These are phyloP conservation scores for Drosophila orena DNA, from an alignment of 1,140 invertebrate species.

Conservation along the genomic window DNA sequence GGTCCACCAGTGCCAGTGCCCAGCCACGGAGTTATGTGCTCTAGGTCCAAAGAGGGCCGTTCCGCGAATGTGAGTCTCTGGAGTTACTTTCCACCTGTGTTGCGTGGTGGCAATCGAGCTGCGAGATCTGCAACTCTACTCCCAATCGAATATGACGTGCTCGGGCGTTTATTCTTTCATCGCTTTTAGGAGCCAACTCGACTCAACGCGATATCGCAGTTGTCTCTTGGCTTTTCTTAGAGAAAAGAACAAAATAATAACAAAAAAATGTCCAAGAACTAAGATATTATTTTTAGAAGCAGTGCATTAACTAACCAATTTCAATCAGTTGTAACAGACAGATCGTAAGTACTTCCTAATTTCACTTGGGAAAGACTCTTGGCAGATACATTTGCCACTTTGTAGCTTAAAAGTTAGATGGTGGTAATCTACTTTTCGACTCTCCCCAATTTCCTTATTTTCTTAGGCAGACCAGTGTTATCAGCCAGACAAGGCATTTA, in stretches of 20 bases:
- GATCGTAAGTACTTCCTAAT: no score
- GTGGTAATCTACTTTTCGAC: no score
- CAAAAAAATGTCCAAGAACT: no score
- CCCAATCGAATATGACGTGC: slow-evolving; percentile 48
- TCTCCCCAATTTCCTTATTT: no score
- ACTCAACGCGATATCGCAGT: slow-evolving; percentile 13
- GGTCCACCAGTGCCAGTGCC: slow-evolving; percentile 17
- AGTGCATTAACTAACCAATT: no score
- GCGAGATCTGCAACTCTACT: slow-evolving; percentile 39
- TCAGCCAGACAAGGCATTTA: no score
- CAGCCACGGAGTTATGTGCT: neutral
- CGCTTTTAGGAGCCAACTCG: slow-evolving; percentile 16
- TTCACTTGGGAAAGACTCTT: no score
- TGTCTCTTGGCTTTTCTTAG: slow-evolving; percentile 8
- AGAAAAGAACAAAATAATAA: no score
- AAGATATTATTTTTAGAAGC: neutral
- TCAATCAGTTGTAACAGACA: no score
- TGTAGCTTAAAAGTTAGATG: no score
- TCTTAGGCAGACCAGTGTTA: no score
- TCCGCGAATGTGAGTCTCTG: slow-evolving; percentile 7
- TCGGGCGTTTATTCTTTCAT: slow-evolving; percentile 24
- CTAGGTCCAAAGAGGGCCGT: slow-evolving; percentile 13
- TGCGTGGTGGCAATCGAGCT: slow-evolving; percentile 19
- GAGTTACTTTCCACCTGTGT: slow-evolving; percentile 43
- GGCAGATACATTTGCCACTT: no score